These are phyloP conservation scores for Cryptophagus acutangulus DNA, from an alignment of 2,888 invertebrate species.

Conservation along the genomic window DNA sequence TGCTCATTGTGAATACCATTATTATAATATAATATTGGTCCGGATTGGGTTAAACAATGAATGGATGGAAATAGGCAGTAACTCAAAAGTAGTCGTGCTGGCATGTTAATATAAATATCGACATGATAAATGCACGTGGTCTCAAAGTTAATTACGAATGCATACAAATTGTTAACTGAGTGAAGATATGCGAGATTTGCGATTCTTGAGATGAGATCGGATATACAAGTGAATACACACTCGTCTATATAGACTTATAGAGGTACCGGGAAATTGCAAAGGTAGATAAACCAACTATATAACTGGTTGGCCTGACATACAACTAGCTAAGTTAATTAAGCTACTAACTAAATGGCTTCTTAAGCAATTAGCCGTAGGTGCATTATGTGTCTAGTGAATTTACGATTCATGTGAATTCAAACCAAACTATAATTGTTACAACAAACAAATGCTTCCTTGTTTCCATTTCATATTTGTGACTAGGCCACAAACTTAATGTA, in stretches of 20 bases:
- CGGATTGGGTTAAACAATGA: constrained; percentile 6
- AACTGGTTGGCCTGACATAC: constrained; percentile 34
- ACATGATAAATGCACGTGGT: constrained; percentile 35
- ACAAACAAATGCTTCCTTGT: constrained; percentile 8
- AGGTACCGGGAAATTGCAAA: not conserved
- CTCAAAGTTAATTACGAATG: constrained; percentile 33
- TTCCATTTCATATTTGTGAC: too few species aligned
- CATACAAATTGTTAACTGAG: constrained; percentile 32
- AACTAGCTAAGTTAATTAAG: constrained; percentile 42
- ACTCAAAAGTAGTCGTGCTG: constrained; percentile 16
- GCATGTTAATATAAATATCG: constrained; percentile 25
- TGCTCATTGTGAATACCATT: constrained; percentile 3
- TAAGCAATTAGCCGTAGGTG: constrained; percentile 45
- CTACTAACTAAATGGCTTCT: constrained; percentile 44
- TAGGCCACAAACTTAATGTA: too few species aligned
- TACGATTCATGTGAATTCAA: constrained; percentile 38
- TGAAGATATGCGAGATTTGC: constrained; percentile 21
- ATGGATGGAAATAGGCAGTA: constrained; percentile 9
- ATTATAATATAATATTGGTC: constrained; percentile 3
- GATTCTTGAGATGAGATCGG: constrained; percentile 8
- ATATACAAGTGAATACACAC: not conserved
- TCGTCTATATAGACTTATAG: not conserved
- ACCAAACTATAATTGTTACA: constrained; percentile 30
- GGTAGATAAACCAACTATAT: constrained; percentile 8
- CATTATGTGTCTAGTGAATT: constrained; percentile 40